Base-by-base conservation (phyloP, 2,113 vertebrate species). In the Isichthys henryi region DNA sequence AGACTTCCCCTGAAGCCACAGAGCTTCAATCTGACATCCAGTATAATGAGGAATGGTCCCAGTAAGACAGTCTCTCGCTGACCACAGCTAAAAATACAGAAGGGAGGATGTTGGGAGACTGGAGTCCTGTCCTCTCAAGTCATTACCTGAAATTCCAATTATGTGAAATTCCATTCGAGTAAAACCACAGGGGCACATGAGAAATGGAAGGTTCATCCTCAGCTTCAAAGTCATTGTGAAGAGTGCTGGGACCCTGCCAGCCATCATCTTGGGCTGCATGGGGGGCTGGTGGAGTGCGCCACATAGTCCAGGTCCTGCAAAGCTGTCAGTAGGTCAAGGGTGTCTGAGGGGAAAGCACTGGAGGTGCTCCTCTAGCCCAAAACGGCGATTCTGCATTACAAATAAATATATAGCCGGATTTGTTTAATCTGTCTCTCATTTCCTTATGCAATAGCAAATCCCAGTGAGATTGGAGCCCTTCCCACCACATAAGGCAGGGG, bases 91-190 rank as follows among this genome's bases (percentile, higher is more conserved):
- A 96, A 80, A 80, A 80, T 80, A 96, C 96, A 96, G 96, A 96
- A 95, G 95, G 95, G 94, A 94, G 94, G 94, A 96, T 95, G 95
- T 96, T 96, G 95, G 19, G 74, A 95, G 95, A 96, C 95, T 96
- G 95, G 94, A 93, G 93, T 94, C 94, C 94, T 96, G 95, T 96
- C 95, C 95, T 96, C 95, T 95, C 94, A 95, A 96, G 95, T 96
- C 95, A 96, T 96, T 96, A 96, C 95, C 93, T 95, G 95, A 95
- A 95, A 96, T 95, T 94, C 94, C 95, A 94, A 94, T 93, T 95
- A 95, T 93, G 35, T 80, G 92, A 94, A 93, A 95, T 95, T 93
- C 92, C 94, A 95, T 95, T 95, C 94, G 94, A 95, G 91, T 89
- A 93, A 94, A 91, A 70, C 89, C 74, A 39, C 86, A 94, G 94